These are phyloP conservation scores for Malachius bipustulatus DNA, from an alignment of 2,888 invertebrate genomes.

Conservation along the genomic window DNA sequence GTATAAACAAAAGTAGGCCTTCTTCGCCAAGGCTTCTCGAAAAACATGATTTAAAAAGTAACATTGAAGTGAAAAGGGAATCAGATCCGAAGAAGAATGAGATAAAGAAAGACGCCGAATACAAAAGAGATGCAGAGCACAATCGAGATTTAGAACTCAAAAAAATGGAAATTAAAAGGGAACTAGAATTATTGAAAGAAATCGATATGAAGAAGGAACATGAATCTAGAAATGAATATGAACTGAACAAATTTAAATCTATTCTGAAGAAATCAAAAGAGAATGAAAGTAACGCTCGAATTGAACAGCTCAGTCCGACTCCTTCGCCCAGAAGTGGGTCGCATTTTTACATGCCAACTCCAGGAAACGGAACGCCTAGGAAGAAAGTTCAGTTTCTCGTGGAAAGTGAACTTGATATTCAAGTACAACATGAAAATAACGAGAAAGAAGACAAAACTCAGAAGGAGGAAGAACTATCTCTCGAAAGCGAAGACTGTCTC, in stretches of 20 bases:
- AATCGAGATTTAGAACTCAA: too few relatives aligned
- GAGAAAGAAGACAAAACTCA: conserved; percentile 2
- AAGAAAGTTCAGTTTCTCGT: conserved; percentile 64
- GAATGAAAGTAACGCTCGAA: conserved; percentile 33
- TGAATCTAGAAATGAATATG: conserved; percentile 13
- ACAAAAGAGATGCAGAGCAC: too few relatives aligned
- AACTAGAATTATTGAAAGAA: conserved; percentile 13
- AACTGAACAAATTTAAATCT: conserved; percentile 36
- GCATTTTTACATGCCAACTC: conserved; percentile 52
- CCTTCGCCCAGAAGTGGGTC: conserved; percentile 36
- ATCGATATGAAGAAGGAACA: conserved; percentile 17
- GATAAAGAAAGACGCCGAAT: too few relatives aligned
- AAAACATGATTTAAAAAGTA: too few relatives aligned
- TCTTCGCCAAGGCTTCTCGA: conserved; percentile 13
- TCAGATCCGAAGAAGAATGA: too few relatives aligned
- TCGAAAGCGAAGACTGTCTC: conserved; percentile 1
- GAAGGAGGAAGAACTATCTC: conserved; percentile 5
- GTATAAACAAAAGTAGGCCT: conserved; percentile 12
- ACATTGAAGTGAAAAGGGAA: too few relatives aligned
- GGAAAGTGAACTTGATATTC: conserved; percentile 41
- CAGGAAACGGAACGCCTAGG: conserved; percentile 38
- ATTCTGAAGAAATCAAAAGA: conserved; percentile 42
- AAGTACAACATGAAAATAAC: conserved; percentile 13
- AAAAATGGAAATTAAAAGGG: too few relatives aligned
- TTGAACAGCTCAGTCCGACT: conserved; percentile 27